Conservation (phyloP, 1,140 invertebrate genomes). For the Amyelois transitella region DNA sequence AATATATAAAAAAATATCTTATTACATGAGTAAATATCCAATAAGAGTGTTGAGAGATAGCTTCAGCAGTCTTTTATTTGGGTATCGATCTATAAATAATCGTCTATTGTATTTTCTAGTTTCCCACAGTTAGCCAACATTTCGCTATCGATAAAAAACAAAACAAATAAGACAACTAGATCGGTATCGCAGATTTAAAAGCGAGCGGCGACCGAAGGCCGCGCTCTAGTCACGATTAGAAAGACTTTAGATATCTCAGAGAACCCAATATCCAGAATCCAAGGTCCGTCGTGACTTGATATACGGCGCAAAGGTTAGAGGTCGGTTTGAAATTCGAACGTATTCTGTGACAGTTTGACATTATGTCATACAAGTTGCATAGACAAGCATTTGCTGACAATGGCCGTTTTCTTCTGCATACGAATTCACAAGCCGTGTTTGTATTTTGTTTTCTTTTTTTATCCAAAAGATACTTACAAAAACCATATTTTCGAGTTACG, state of each 20-base stretch:
- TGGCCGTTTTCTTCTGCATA: not conserved
- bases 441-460: not conserved
- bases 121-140: not conserved
- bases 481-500: not conserved
- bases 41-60: no score
- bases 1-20: no score
- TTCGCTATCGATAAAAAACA: not conserved
- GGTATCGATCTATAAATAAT: not conserved
- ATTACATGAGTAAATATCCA: not conserved
- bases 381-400: not conserved
- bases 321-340: conserved; percentile 34
- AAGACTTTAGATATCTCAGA: conserved; percentile 15
- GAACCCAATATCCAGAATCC: conserved; percentile 25
- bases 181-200: conserved; percentile 31
- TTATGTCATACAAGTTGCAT: conserved; percentile 17
- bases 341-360: conserved; percentile 18
- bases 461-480: not conserved
- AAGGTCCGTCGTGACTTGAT: conserved; percentile 48
- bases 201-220: conserved; percentile 46
- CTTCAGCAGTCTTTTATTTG: no score
- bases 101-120: not conserved
- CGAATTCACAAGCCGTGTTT: not conserved
- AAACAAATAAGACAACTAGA: conserved; percentile 14
- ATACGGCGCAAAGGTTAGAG: conserved; percentile 37
- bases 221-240: conserved; percentile 34